phyloP scores from a whole-genome alignment of 2,113 vertebrate species.

The Neopipo cinnamomea region DNA sequence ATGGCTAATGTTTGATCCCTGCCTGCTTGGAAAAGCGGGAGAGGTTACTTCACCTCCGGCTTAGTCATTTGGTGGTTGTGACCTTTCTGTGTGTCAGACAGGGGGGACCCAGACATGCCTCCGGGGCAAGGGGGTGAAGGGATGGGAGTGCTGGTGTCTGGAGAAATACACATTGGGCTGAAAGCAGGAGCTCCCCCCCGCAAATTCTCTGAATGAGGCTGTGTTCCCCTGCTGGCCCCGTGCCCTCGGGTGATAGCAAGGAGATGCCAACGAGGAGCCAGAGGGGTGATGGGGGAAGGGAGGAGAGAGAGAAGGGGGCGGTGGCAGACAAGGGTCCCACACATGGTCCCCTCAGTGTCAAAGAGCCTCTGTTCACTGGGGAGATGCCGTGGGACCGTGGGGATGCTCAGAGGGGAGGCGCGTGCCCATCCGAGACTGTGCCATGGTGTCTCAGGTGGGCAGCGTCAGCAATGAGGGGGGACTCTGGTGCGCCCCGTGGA shows the following conservation, averaged over 20 bases:
- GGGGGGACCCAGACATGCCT: neutral
- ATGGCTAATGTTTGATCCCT: slow-evolving; percentile 3
- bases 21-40: neutral
- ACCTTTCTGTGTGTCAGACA: neutral
- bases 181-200: neutral
- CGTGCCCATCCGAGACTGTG: fast-evolving
- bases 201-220: slow-evolving; percentile 23
- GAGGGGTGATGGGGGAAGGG: neutral
- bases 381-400: fast-evolving
- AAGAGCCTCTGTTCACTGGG: neutral
- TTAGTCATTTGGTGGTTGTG: neutral
- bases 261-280: neutral
- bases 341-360: neutral
- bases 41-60: neutral
- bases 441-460: neutral
- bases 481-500: neutral
- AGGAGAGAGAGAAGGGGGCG: neutral
- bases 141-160: neutral
- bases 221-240: neutral
- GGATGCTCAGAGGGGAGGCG: fast-evolving
- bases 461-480: fast-evolving
- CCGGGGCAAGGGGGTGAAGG: neutral
- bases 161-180: neutral
- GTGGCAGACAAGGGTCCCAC: neutral
- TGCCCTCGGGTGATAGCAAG: neutral